Base-by-base conservation (phyloP, 2,113 vertebrate species). In the Trogon melanurus region DNA sequence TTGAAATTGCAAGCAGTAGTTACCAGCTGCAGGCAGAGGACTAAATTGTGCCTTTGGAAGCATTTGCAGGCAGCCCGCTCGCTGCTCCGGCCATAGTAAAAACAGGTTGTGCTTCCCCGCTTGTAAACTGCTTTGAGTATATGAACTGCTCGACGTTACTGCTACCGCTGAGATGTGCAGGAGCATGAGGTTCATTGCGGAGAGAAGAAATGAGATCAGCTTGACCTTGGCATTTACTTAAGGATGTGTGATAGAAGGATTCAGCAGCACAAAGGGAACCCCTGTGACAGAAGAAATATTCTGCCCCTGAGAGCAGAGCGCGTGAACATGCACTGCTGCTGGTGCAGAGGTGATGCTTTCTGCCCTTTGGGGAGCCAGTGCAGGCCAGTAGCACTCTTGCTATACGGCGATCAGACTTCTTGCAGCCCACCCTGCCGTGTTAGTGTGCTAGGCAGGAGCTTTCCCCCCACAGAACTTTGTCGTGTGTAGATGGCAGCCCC, bases 111-210 rank as follows among this genome's bases (percentile, higher is more conserved):
- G 30, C 27, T 29, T 91, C 21, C 9, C 4, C 6, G 18, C 36
- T 23, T 36, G 8, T 32, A 16, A 85, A 50, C 15, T 44, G 10
- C 50, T 44, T 45, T 14, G 69, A 16, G 26, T 32, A 15, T 27
- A 62, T 48, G 27, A 85, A 34, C 45, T 64, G 29, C 54, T 50
- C 0, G 0, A 3, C 50, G 22, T n/a, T 41, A 29, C 1, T 0
- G 34, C 13, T 48, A 14, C 32, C 4, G 2, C 75, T 61, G 57
- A 50, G 32, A 41, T 60, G n/a, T n/a, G 44, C 48, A n/a, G 56
- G 30, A 82, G 36, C 48, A 7, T 30, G 13, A 56, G n/a, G 45
- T 6, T 66, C 44, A 5, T 22, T 30, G n/a, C n/a, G 29, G 23
- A 65, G 50, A 78, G n/a, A 45, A 58, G 70, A 50, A 62, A 57